Conservation (phyloP, 1,140 invertebrate species). For the Eciton burchellii region DNA sequence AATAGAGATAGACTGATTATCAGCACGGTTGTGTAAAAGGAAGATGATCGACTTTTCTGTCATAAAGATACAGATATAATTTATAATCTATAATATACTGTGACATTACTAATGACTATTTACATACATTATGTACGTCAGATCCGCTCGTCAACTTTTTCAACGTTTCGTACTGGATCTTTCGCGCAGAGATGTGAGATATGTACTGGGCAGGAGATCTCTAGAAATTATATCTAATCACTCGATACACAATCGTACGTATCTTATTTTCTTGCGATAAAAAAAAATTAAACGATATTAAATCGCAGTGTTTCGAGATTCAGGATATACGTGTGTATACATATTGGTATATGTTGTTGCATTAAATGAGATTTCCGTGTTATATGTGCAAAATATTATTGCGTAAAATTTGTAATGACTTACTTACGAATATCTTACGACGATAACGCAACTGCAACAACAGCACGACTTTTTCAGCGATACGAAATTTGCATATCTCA, state of each 20-base stretch:
- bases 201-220: background rate
- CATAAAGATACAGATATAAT: too few relatives aligned
- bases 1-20: too few relatives aligned
- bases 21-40: too few relatives aligned
- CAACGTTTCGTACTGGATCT: background rate
- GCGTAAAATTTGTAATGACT: background rate
- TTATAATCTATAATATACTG: too few relatives aligned
- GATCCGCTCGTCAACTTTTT: background rate
- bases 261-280: background rate
- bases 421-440: background rate
- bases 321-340: too few relatives aligned
- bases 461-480: slow-evolving; percentile 52
- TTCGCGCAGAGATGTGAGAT: background rate
- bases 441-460: background rate
- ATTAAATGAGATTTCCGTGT: too few relatives aligned
- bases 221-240: background rate
- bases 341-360: too few relatives aligned
- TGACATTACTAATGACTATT: too few relatives aligned
- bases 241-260: background rate
- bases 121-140: slow-evolving; percentile 3
- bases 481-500: slow-evolving; percentile 35
- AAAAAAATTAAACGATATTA: background rate
- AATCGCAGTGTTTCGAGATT: background rate
- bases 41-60: too few relatives aligned
- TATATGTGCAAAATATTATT: background rate